Evolutionary conservation across 2,113 vertebrate species (phyloP).

Genomic region (Oplegnathus fasciatus): DNA sequence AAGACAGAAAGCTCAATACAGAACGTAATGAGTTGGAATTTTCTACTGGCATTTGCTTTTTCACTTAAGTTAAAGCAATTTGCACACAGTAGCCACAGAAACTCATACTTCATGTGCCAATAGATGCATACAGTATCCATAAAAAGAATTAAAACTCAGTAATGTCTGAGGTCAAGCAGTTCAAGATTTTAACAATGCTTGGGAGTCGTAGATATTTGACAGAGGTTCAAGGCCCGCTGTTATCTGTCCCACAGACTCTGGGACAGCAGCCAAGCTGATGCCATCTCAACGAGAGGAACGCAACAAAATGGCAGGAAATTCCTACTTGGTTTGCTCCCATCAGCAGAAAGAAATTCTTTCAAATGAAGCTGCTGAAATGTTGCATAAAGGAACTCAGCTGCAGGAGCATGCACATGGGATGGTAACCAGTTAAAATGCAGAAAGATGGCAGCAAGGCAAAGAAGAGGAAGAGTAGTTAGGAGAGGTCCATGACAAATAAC

Average conservation of each 20-base stretch:
- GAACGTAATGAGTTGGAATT: neutral
- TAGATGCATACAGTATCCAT: neutral
- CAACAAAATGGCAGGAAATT: slow-evolving; percentile 83
- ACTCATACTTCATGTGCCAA: no score
- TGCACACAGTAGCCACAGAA: neutral
- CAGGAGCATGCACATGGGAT: neutral
- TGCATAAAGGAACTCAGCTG: slow-evolving; percentile 32
- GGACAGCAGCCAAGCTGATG: slow-evolving; percentile 73
- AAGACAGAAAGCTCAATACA: neutral
- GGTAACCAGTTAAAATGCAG: neutral
- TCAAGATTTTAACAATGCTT: slow-evolving; percentile 44
- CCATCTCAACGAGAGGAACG: slow-evolving; percentile 72
- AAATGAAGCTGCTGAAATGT: slow-evolving; percentile 54
- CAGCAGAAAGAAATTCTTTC: slow-evolving; percentile 62
- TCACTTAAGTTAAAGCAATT: slow-evolving; percentile 3
- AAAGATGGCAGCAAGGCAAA: neutral
- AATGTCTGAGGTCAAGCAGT: slow-evolving; percentile 41
- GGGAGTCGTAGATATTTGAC: slow-evolving; percentile 53
- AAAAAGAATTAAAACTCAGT: neutral
- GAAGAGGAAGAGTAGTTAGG: neutral
- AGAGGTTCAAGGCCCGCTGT: slow-evolving; percentile 57
- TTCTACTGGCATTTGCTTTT: neutral
- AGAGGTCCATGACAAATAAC: neutral
- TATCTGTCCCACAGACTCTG: slow-evolving; percentile 72
- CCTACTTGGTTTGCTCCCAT: slow-evolving; percentile 69